These are phyloP conservation scores for Cyprinodon tularosa DNA, from an alignment of 2,113 vertebrate species.

Conservation along the genomic window DNA sequence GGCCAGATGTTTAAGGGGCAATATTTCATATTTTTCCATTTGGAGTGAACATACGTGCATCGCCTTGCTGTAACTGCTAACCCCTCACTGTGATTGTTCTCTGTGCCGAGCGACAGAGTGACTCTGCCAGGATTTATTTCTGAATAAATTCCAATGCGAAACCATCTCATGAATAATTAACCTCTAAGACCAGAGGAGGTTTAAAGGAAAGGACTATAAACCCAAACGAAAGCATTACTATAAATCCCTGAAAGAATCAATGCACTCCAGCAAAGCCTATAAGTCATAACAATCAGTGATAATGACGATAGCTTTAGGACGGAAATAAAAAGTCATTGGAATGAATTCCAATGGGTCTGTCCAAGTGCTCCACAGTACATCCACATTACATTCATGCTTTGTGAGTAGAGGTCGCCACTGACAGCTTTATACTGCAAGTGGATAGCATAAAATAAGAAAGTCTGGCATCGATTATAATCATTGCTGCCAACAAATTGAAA, in stretches of 20 bases:
- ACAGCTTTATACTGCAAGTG: neutral
- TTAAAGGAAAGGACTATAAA: conserved; percentile 21
- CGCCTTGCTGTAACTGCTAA: conserved; percentile 2
- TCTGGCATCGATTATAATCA: neutral
- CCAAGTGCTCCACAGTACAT: neutral
- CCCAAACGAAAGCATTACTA: conserved; percentile 8
- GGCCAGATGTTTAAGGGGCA: neutral
- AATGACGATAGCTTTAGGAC: conserved; percentile 1
- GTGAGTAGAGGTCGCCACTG: neutral
- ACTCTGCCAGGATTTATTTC: conserved; percentile 38
- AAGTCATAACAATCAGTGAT: conserved; percentile 23
- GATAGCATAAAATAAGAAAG: neutral
- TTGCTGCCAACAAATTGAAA: neutral
- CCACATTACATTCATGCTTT: neutral
- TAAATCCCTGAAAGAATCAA: conserved; percentile 10
- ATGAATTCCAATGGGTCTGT: neutral
- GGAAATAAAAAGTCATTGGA: conserved; percentile 16
- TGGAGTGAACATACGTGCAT: neutral
- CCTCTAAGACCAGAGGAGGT: conserved; percentile 9
- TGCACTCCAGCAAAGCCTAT: neutral
- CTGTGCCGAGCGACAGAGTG: conserved; percentile 23
- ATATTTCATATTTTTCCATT: neutral
- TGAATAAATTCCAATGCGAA: conserved; percentile 21
- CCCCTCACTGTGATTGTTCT: neutral
- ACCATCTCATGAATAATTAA: conserved; percentile 52